Conservation (phyloP, 2,113 vertebrate species). For the Phocoena sinus region DNA sequence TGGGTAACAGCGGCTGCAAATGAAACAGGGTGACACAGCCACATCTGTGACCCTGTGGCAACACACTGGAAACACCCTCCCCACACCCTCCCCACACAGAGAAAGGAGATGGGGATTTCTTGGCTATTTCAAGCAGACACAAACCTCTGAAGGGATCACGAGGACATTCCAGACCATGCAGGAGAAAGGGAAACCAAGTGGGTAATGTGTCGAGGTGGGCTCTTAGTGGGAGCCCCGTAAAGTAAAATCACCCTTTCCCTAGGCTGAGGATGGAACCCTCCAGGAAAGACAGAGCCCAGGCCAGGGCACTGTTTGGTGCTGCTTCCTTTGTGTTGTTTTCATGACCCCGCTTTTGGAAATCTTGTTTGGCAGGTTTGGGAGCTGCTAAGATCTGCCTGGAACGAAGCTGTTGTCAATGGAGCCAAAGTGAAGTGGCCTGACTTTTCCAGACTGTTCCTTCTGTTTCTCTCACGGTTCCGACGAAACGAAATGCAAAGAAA, state of each 20-base stretch:
- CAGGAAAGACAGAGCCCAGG: background rate
- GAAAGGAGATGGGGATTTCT: background rate
- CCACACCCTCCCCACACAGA: background rate
- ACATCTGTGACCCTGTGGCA: fast-evolving
- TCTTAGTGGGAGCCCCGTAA: fast-evolving
- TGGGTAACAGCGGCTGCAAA: background rate
- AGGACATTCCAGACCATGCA: fast-evolving
- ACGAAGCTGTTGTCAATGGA: background rate
- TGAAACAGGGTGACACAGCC: background rate
- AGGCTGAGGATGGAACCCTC: background rate
- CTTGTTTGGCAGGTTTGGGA: background rate
- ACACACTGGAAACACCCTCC: fast-evolving
- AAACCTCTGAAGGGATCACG: background rate
- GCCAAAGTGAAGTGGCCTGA: background rate
- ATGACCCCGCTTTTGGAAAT: background rate
- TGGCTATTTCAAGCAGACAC: background rate
- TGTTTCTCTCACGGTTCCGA: background rate
- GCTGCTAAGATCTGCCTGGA: background rate
- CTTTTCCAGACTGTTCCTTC: background rate
- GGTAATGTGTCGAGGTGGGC: background rate
- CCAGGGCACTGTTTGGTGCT: fast-evolving
- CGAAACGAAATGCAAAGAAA: background rate
- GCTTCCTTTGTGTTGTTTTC: background rate
- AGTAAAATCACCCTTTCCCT: too few species aligned
- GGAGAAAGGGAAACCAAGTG: background rate